A percentile compares a stretch with the other conserved stretches of the same genome.
Conservation (phyloP, 37 sponge, comb jelly and placozoan species). For the Halichondria panicea region DNA sequence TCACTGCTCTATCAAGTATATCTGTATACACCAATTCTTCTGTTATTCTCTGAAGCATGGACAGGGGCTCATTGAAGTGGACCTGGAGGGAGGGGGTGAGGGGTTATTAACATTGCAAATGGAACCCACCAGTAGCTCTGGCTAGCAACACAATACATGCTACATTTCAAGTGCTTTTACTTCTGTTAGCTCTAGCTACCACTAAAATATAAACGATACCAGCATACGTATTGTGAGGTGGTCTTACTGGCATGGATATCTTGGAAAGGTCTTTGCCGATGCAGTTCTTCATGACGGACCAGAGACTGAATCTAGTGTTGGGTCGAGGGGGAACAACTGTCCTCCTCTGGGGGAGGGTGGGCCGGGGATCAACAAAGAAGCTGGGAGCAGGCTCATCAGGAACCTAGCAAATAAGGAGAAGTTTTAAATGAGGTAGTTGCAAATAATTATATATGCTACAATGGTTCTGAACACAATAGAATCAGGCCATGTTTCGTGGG, state of each 20-base stretch:
- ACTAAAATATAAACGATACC: no score
- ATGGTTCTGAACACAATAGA: no score
- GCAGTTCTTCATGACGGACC: conserved; percentile 91
- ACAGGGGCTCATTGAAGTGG: conserved; percentile 90
- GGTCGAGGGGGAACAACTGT: conserved; percentile 70
- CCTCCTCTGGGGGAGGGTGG: conserved; percentile 49
- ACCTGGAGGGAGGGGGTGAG: conserved; percentile 68
- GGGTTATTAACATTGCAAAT: no score
- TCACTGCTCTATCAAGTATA: conserved; percentile 67
- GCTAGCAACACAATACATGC: no score
- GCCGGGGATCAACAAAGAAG: conserved; percentile 9
- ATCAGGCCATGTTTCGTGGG: no score
- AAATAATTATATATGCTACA: no score
- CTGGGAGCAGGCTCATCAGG: conserved; percentile 7
- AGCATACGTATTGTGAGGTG: not conserved
- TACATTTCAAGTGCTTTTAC: no score
- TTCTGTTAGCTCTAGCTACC: no score
- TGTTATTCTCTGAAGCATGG: conserved; percentile 79
- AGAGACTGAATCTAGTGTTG: conserved; percentile 66
- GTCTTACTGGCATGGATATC: conserved; percentile 86
- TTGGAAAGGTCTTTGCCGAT: conserved; percentile 91
- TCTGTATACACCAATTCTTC: conserved; percentile 81
- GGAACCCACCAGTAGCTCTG: no score
- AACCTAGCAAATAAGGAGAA: not conserved
- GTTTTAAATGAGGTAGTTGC: no score